Evolutionary conservation across 92 coral and sea anemone species (phyloP), one percentile per base, ranked within the genome.

Genomic region (Muricea muricata): DNA sequence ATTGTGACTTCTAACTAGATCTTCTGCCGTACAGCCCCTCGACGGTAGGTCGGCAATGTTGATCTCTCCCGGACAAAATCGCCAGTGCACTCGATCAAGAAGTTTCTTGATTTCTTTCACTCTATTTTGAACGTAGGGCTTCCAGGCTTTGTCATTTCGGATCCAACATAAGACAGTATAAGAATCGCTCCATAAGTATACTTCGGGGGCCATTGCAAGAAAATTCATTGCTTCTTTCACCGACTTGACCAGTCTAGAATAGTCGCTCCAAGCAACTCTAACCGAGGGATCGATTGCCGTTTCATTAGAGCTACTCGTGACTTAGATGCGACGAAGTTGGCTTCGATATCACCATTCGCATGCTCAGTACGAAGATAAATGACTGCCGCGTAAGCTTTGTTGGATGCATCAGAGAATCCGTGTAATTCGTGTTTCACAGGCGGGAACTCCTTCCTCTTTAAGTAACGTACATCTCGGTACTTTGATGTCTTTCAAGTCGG

Each of bases 381-480:
- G n/a, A 72, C 31, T 70, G 76, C 76, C 37, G 76, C 76, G 23
- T 33, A 70, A 1, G 78, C 78, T 23, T 72, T 72, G 55, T 72
- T 72, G 54, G 78, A 17, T 72, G 78, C 29, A 24, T 72, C 78
- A 42, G 28, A 39, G 26, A 72, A 39, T 72, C 78, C 78, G 41
- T 72, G 78, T 41, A 72, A 39, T 31, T 72, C 78, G 28, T 72
- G 56, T 15, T 72, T 72, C 78, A 72, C 78, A 8, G 78, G 78
- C 11, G 50, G 28, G 11, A 15, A 29, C 20, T 72, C 78, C 26
- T 15, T 72, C 24, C 33, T 72, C 30, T 5, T 72, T 55, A 37
- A 72, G 24, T 72, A 72, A 72, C n/a, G n/a, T n/a, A n/a, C 78
- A 72, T 72, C 78, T 72, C 32, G 78, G 78, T 18, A 72, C 55